Evolutionary conservation across 1,140 invertebrate genomes (phyloP), one percentile per base, ranked within the genome.

Genomic region (Gonioctena quinquepunctata): DNA sequence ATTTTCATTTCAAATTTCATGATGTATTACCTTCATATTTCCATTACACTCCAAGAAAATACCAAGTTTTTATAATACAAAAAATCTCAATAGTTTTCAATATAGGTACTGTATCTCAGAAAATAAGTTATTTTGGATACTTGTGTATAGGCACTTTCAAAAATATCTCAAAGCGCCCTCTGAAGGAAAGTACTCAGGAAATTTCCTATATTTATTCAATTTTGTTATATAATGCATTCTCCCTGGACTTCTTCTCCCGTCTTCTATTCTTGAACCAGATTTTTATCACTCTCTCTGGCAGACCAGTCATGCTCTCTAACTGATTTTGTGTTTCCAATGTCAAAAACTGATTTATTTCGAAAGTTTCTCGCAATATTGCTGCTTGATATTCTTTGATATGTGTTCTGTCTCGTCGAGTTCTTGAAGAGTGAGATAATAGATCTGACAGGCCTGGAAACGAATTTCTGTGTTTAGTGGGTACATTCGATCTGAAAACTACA

Each of bases 181-280:
- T n/a, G n/a, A n/a, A n/a, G n/a, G n/a, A n/a, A n/a, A n/a, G n/a
- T n/a, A n/a, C n/a, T n/a, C n/a, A n/a, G n/a, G n/a, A n/a, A n/a
- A n/a, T n/a, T n/a, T n/a, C n/a, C n/a, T n/a, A n/a, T n/a, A n/a
- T n/a, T n/a, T n/a, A n/a, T n/a, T n/a, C n/a, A n/a, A n/a, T n/a
- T n/a, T n/a, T n/a, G n/a, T n/a, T n/a, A n/a, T n/a, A n/a, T n/a
- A n/a, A n/a, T n/a, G 16, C 16, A n/a, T 42, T 42, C 5, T 42
- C 33, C 16, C 16, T 42, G 16, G 11, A 42, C 19, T 18, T 54
- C 22, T 18, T 54, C 19, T 54, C 52, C 11, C 52, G 18, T 54
- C 52, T 54, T 54, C 52, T 54, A 54, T 54, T 54, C 19, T 54
- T 11, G 52, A 54, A 54, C 52, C 52, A 54, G 7, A 54, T 23